Evolutionary conservation across 2,113 vertebrate genomes (phyloP).

Genomic region (Notothenia coriiceps): DNA sequence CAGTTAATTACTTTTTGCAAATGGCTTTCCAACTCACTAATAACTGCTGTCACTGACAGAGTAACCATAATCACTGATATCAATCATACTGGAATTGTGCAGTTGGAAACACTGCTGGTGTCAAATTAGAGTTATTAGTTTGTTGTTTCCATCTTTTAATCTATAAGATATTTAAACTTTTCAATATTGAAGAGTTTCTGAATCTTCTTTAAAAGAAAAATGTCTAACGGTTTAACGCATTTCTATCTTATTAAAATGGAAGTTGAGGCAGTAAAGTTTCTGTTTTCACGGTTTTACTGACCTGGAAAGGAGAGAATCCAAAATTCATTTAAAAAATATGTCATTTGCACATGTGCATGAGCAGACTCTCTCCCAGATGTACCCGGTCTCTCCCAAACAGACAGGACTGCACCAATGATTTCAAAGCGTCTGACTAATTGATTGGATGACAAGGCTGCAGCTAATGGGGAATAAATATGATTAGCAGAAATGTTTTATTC

Average conservation of each 20-base stretch:
- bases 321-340: conserved; percentile 14
- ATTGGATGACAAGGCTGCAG: conserved; percentile 25
- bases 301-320: conserved; percentile 21
- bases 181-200: conserved; percentile 3
- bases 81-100: conserved; percentile 20
- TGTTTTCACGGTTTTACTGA: conserved; percentile 19
- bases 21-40: conserved; percentile 36
- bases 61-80: conserved; percentile 23
- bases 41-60: conserved; percentile 28
- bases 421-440: conserved; percentile 35
- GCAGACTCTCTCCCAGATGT: conserved; percentile 4
- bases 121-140: conserved; percentile 33
- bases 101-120: conserved; percentile 9
- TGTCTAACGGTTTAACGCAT: conserved; percentile 8
- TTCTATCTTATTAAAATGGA: conserved; percentile 18
- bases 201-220: conserved; percentile 2
- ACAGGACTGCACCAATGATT: conserved; percentile 15
- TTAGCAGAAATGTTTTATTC: conserved; percentile 41
- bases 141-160: conserved; percentile 2
- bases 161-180: not conserved
- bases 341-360: not conserved
- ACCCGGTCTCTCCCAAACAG: not conserved
- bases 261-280: not conserved
- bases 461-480: conserved; percentile 53
- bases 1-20: conserved; percentile 32